These are phyloP conservation scores for Silvanus unidentatus DNA, from an alignment of 2,888 invertebrate species.

Conservation along the genomic window DNA sequence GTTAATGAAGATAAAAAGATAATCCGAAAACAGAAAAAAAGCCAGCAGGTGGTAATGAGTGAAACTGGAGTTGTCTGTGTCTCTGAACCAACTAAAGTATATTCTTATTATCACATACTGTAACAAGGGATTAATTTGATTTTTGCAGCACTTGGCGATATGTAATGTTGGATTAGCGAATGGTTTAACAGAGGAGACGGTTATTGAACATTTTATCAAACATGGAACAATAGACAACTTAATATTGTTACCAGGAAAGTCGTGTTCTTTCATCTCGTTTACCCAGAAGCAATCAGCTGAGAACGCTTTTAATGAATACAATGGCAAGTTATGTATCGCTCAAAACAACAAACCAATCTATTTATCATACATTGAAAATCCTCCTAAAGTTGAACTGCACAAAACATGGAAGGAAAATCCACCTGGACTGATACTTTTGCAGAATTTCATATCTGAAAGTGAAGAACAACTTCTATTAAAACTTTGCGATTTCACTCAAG, in stretches of 20 bases:
- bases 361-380: constrained; percentile 55
- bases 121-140: constrained; percentile 14
- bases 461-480: constrained; percentile 62
- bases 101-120: not conserved
- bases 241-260: constrained; percentile 70
- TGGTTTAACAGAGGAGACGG: constrained; percentile 61
- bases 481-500: constrained; percentile 49
- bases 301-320: constrained; percentile 52
- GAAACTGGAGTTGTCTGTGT: constrained; percentile 44
- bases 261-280: constrained; percentile 73
- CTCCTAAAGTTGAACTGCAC: constrained; percentile 26
- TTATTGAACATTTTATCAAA: constrained; percentile 52
- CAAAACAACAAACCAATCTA: constrained; percentile 59
- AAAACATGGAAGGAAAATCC: constrained; percentile 50
- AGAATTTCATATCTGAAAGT: constrained; percentile 63
- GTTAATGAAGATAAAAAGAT: constrained; percentile 31
- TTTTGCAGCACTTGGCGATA: constrained; percentile 64
- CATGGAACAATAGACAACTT: constrained; percentile 56
- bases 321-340: constrained; percentile 55
- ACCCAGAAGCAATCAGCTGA: constrained; percentile 48
- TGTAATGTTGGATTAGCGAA: constrained; percentile 84
- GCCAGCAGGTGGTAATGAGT: constrained; percentile 44
- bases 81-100: constrained; percentile 41
- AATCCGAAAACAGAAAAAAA: constrained; percentile 46
- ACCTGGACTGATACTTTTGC: constrained; percentile 62